phyloP scores from a whole-genome alignment of 2,797 vertebrate genomes.

The Anabas testudineus region DNA sequence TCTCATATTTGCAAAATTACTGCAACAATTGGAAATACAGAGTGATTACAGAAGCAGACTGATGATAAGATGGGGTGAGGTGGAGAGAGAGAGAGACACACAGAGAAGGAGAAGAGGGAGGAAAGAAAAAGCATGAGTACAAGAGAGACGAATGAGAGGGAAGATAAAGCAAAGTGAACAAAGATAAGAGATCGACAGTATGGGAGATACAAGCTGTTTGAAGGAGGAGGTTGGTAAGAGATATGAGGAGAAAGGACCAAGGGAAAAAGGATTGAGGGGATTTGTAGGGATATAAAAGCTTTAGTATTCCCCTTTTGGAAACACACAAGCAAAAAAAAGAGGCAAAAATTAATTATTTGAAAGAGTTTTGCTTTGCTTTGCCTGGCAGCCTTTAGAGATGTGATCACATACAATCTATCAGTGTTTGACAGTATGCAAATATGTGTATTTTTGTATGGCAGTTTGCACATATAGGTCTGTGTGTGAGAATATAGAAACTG shows the following conservation, averaged over 20 bases:
- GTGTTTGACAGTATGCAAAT: slow-evolving; percentile 12
- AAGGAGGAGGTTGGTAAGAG: slow-evolving; percentile 57
- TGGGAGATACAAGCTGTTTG: slow-evolving; percentile 63
- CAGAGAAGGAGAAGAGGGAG: slow-evolving; percentile 13
- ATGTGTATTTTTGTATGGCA: slow-evolving; percentile 17
- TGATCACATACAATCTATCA: slow-evolving; percentile 1
- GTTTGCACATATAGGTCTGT: slow-evolving; percentile 3
- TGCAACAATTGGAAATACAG: slow-evolving; percentile 45
- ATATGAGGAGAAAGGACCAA: slow-evolving; percentile 57
- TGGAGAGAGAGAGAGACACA: not conserved
- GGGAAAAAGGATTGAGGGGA: slow-evolving; percentile 58
- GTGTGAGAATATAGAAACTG: slow-evolving; percentile 35
- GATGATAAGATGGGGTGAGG: slow-evolving; percentile 43
- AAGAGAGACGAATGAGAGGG: slow-evolving; percentile 47
- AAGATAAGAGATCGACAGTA: slow-evolving; percentile 64
- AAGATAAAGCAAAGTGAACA: slow-evolving; percentile 59
- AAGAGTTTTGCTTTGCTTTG: slow-evolving; percentile 14
- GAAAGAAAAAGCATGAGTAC: slow-evolving; percentile 32
- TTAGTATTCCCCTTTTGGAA: slow-evolving; percentile 55
- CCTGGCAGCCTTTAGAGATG: slow-evolving; percentile 9
- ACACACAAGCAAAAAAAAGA: slow-evolving; percentile 37
- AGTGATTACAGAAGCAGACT: slow-evolving; percentile 36
- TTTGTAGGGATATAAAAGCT: slow-evolving; percentile 62
- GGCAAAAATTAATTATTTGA: slow-evolving; percentile 47
- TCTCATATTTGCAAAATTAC: slow-evolving; percentile 51